Percentiles rank a stretch among this genome's conserved stretches.
Evolutionary conservation across 35 echinoderm and acorn worm species (phyloP).

Genomic region (Patiria miniata): DNA sequence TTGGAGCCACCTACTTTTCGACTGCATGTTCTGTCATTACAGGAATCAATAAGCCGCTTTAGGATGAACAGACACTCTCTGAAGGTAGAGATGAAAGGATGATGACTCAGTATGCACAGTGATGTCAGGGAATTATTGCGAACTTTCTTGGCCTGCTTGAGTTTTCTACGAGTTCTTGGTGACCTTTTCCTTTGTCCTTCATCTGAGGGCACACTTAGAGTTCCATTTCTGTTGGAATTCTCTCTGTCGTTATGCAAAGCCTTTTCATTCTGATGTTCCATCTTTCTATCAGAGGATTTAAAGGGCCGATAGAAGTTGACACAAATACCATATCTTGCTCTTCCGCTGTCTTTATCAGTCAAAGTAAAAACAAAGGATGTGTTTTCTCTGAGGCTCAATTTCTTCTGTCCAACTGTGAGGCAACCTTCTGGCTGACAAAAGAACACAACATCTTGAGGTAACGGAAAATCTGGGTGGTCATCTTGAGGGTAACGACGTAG

Average conservation of each 20-base stretch:
- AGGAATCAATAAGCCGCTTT: slow-evolving; percentile 92
- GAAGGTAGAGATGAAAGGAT: slow-evolving; percentile 94
- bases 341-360: slow-evolving; percentile 87
- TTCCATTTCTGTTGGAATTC: slow-evolving; percentile 93
- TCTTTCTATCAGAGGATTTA: slow-evolving; percentile 69
- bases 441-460: slow-evolving; percentile 93
- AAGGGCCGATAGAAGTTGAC: slow-evolving; percentile 98
- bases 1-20: slow-evolving; percentile 95
- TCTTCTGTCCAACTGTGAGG: slow-evolving; percentile 80
- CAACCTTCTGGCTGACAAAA: slow-evolving; percentile 95
- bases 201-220: slow-evolving; percentile 71
- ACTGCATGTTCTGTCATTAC: slow-evolving; percentile 88
- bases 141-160: slow-evolving; percentile 85
- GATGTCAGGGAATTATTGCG: slow-evolving; percentile 95
- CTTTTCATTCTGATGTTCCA: slow-evolving; percentile 66
- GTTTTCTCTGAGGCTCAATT: slow-evolving; percentile 74
- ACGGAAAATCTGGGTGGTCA: slow-evolving; percentile 81
- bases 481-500: slow-evolving; percentile 78
- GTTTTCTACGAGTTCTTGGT: slow-evolving; percentile 75
- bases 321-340: slow-evolving; percentile 88
- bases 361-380: slow-evolving; percentile 96
- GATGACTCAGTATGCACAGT: slow-evolving; percentile 91
- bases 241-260: slow-evolving; percentile 51
- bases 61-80: slow-evolving; percentile 97
- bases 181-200: slow-evolving; percentile 59